Percentiles rank a stretch among this genome's conserved stretches.
Evolutionary conservation across 2,113 vertebrate genomes (phyloP).

Genomic region (Archocentrus centrarchus): DNA sequence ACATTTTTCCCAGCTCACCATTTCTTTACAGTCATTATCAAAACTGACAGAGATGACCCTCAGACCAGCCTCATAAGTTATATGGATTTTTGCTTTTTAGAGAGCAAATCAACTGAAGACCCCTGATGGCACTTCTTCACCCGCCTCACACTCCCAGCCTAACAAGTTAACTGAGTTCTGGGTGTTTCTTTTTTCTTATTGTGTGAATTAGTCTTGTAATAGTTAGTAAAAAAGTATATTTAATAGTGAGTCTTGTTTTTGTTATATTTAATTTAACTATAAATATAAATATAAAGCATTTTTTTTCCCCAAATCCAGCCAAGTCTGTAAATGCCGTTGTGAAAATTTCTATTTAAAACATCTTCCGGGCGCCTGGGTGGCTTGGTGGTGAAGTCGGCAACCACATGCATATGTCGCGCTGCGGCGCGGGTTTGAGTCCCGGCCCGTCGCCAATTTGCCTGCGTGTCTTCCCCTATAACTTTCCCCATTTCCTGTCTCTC

Average conservation of each 20-base stretch:
- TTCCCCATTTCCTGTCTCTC: too few relatives aligned
- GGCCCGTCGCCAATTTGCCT: too few relatives aligned
- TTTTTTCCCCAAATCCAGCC: neutral
- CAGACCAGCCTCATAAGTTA: neutral
- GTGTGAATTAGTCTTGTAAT: neutral
- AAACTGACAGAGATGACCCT: neutral
- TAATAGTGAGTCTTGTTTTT: neutral
- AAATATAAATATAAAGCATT: too few relatives aligned
- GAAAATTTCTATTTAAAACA: too few relatives aligned
- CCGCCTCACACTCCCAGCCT: accelerated
- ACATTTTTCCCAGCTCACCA: neutral
- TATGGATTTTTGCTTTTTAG: neutral
- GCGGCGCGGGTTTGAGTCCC: too few relatives aligned
- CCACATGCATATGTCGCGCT: too few relatives aligned
- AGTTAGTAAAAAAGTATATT: neutral
- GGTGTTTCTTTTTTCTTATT: neutral
- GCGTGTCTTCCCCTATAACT: too few relatives aligned
- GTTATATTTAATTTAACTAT: neutral
- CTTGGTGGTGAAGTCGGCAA: too few relatives aligned
- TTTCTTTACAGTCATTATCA: neutral
- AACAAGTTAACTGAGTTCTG: neutral
- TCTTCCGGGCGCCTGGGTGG: too few relatives aligned
- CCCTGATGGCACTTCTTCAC: neutral
- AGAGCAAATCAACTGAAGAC: neutral
- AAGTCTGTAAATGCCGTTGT: neutral